Evolutionary conservation across 2,888 invertebrate species (phyloP).

Genomic region (Psococerastis gibbosa): DNA sequence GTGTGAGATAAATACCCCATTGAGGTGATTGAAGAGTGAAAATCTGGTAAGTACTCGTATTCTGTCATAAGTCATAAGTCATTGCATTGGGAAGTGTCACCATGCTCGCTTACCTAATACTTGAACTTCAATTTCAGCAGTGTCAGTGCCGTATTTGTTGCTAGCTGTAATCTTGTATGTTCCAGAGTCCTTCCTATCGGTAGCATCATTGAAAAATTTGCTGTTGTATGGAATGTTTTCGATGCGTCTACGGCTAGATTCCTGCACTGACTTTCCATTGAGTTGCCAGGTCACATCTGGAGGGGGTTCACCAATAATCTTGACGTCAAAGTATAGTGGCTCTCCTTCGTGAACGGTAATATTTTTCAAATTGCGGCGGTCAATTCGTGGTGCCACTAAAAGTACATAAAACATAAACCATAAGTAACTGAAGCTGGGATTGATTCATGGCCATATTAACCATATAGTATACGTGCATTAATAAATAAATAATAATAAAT

Average conservation of each 20-base stretch:
- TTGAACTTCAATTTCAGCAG: constrained; percentile 76
- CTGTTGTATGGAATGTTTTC: constrained; percentile 71
- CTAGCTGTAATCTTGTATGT: constrained; percentile 72
- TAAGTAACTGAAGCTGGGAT: no score
- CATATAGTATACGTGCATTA: constrained; percentile 12
- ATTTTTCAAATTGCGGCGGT: constrained; percentile 68
- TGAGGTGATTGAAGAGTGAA: no score
- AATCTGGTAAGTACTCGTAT: no score
- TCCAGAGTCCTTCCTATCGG: constrained; percentile 75
- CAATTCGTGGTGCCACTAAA: constrained; percentile 90
- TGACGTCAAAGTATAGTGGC: constrained; percentile 72
- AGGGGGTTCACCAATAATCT: constrained; percentile 78
- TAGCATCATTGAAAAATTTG: constrained; percentile 69
- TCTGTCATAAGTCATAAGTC: no score
- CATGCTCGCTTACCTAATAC: constrained; percentile 61
- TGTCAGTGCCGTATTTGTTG: constrained; percentile 75
- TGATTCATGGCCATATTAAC: constrained; percentile 23
- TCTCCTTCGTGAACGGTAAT: constrained; percentile 83
- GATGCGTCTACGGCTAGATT: constrained; percentile 41
- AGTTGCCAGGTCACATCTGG: constrained; percentile 77
- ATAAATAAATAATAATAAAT: constrained; percentile 12
- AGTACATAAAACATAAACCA: constrained; percentile 13
- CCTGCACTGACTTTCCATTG: constrained; percentile 54
- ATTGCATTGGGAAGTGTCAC: no score
- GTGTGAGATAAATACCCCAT: no score